These are phyloP conservation scores for Dinoponera quadriceps DNA, from an alignment of 1,140 invertebrate genomes.

Conservation along the genomic window DNA sequence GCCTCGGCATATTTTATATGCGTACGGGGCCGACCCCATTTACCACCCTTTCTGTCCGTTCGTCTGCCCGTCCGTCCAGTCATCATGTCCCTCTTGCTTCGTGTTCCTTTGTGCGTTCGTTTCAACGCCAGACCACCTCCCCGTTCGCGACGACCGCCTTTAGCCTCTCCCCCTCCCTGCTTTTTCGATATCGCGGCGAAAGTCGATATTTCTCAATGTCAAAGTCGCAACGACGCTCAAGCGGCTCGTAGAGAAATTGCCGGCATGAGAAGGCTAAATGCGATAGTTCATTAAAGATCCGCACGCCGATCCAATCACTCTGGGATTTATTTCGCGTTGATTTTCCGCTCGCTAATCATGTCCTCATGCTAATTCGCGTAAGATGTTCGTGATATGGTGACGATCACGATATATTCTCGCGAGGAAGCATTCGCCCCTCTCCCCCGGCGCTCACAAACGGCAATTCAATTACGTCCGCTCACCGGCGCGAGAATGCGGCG, in stretches of 20 bases:
- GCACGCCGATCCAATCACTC: too few species aligned
- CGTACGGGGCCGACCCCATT: conserved; percentile 72
- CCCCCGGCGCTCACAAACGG: not conserved
- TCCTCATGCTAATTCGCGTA: too few species aligned
- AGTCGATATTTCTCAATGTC: conserved; percentile 4
- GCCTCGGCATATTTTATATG: conserved; percentile 82
- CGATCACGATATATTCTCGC: too few species aligned
- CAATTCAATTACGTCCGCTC: conserved; percentile 2
- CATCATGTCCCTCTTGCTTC: conserved; percentile 2
- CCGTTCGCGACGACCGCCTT: not conserved
- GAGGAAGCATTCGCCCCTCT: not conserved
- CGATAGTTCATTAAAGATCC: not conserved
- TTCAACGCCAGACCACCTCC: conserved; percentile 9
- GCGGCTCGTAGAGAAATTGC: not conserved
- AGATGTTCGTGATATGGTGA: too few species aligned
- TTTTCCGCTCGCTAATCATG: too few species aligned
- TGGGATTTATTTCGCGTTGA: too few species aligned
- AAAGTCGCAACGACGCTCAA: not conserved
- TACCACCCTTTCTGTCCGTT: conserved; percentile 63
- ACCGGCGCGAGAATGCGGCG: not conserved
- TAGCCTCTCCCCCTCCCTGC: not conserved
- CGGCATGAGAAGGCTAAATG: not conserved
- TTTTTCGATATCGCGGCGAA: conserved; percentile 27
- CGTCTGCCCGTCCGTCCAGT: conserved; percentile 41
- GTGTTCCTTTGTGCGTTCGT: conserved; percentile 47